Conservation (phyloP, 2,797 vertebrate genomes). For the Sebastes nivosus region DNA sequence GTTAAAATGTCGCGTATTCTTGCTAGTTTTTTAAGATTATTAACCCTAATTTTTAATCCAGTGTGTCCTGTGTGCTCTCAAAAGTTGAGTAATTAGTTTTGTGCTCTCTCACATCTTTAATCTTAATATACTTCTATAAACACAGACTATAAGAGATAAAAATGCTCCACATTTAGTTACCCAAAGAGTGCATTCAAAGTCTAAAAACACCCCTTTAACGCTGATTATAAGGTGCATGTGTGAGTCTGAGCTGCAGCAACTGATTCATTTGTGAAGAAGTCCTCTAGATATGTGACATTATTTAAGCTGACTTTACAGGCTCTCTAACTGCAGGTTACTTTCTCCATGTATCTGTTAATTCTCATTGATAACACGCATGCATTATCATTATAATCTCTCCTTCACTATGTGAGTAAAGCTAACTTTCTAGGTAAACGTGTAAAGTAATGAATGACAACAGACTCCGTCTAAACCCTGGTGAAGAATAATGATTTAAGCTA, state of each 20-base stretch:
- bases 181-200: background rate
- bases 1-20: too few relatives aligned
- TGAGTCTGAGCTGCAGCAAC: background rate
- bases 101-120: background rate
- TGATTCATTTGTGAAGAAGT: background rate
- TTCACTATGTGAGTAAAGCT: background rate
- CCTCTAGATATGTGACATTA: background rate
- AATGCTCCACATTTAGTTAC: too few relatives aligned
- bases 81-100: background rate
- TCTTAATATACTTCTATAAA: background rate
- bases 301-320: background rate
- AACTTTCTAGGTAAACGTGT: background rate
- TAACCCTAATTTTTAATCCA: too few relatives aligned
- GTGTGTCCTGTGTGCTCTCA: background rate
- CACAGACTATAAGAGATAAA: background rate
- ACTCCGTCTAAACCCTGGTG: constrained; percentile 37
- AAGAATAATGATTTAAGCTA: background rate
- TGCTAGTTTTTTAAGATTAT: too few relatives aligned
- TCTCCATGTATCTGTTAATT: background rate
- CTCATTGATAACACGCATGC: background rate
- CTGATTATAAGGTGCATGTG: background rate
- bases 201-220: background rate
- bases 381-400: rapidly evolving
- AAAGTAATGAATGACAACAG: constrained; percentile 35
- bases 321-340: background rate